These are phyloP conservation scores for Synanthedon andrenaeformis DNA, from an alignment of 2,888 invertebrate genomes.

Conservation along the genomic window DNA sequence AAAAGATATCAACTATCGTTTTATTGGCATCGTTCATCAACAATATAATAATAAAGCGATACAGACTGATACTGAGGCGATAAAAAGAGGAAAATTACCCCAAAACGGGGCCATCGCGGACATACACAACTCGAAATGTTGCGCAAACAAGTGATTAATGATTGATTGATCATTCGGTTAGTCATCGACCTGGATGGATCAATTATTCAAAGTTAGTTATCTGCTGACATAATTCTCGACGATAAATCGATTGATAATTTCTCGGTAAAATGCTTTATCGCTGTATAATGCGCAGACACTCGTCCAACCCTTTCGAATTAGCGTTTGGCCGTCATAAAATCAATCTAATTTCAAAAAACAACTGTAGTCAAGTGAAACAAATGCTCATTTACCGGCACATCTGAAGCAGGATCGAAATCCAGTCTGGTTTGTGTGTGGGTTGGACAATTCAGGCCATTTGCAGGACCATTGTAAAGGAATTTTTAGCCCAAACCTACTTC, in stretches of 20 bases:
- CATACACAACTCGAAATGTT: conserved; percentile 14
- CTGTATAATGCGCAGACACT: conserved; percentile 4
- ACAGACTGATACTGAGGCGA: conserved; percentile 23
- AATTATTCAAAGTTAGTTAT: conserved; percentile 51
- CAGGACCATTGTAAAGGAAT: no score
- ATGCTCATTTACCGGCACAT: no score
- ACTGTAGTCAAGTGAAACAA: no score
- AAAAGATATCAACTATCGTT: conserved; percentile 9
- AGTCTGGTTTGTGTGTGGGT: no score
- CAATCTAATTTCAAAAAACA: conserved; percentile 2
- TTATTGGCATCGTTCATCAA: conserved; percentile 31
- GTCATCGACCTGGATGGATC: conserved; percentile 30
- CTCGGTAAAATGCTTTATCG: conserved; percentile 1
- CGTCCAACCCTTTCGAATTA: conserved; percentile 9
- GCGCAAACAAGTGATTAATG: conserved; percentile 50
- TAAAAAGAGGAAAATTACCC: conserved; percentile 34
- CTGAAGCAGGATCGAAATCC: no score
- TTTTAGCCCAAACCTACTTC: no score
- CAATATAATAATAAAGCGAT: conserved; percentile 24
- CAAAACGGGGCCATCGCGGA: conserved; percentile 27
- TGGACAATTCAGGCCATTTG: no score
- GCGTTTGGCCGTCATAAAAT: conserved; percentile 2
- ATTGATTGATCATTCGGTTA: conserved; percentile 48
- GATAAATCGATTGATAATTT: conserved; percentile 28
- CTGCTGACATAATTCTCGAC: conserved; percentile 44